Evolutionary conservation across 2,113 vertebrate species (phyloP).

Genomic region (Salvelinus fontinalis): DNA sequence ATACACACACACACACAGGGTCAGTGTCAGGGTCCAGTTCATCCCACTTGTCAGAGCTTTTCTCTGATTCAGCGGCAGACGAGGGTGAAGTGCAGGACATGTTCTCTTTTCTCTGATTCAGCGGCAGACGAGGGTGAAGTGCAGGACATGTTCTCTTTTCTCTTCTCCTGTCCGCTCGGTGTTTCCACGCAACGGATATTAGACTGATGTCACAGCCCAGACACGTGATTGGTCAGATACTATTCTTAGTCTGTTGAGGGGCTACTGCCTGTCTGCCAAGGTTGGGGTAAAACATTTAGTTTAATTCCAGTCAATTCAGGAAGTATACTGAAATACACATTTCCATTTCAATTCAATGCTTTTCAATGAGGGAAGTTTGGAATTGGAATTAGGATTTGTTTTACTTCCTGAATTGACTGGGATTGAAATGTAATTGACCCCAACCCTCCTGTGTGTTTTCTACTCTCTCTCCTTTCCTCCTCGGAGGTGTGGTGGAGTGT

Average conservation of each 20-base stretch:
- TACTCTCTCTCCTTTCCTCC: slow-evolving; percentile 3
- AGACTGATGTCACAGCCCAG: not conserved
- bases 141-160: slow-evolving; percentile 8
- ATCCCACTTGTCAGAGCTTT: slow-evolving; percentile 9
- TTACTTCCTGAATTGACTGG: not conserved
- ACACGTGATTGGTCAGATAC: not conserved
- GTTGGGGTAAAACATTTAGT: not conserved
- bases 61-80: slow-evolving; percentile 4
- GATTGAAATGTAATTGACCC: slow-evolving; percentile 27
- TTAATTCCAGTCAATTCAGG: too few species aligned
- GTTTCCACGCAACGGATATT: not conserved
- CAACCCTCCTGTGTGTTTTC: too few species aligned
- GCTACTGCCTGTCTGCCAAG: too few species aligned
- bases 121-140: not conserved
- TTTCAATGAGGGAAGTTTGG: too few species aligned
- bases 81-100: not conserved
- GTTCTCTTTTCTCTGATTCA: slow-evolving; percentile 16
- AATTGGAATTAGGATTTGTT: too few species aligned
- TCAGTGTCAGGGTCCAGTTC: not conserved
- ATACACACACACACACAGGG: not conserved
- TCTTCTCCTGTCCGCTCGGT: slow-evolving; percentile 3
- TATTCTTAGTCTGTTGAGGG: too few species aligned
- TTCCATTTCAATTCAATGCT: too few species aligned
- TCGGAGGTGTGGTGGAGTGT: too few species aligned
- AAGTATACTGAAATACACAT: too few species aligned